Percentiles rank a stretch among this genome's conserved stretches.
Evolutionary conservation across 2,888 invertebrate species (phyloP).

Genomic region (Ophion slaviceki): DNA sequence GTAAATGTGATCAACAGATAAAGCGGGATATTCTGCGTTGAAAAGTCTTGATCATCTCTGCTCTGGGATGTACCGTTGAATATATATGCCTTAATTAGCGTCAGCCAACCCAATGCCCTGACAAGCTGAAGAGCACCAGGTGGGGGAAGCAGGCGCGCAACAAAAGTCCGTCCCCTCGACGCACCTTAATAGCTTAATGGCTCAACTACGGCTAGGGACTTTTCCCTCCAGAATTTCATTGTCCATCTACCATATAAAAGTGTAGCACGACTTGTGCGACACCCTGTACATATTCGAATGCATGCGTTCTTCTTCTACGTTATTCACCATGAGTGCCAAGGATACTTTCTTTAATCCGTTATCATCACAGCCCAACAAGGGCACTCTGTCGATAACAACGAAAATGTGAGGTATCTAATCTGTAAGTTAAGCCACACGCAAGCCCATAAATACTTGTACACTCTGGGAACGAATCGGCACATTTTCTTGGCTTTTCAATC

Average conservation of each 20-base stretch:
- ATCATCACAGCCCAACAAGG: conserved; percentile 25
- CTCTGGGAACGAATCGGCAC: not conserved
- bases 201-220: not conserved
- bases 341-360: conserved; percentile 29
- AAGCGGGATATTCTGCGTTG: no score
- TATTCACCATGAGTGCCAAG: not conserved
- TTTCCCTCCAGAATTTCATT: not conserved
- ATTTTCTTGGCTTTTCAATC: not conserved
- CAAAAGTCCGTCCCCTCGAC: not conserved
- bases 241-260: not conserved
- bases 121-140: not conserved
- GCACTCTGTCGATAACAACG: conserved; percentile 42
- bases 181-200: not conserved
- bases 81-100: not conserved
- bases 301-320: not conserved
- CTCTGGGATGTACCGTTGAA: no score
- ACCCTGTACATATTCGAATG: not conserved
- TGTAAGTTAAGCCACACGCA: conserved; percentile 21
- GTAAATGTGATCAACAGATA: no score
- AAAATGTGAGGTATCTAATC: conserved; percentile 50
- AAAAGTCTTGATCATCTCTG: no score
- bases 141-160: no score
- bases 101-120: not conserved
- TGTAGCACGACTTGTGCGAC: not conserved
- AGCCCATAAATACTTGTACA: conserved; percentile 23